phyloP scores from a whole-genome alignment of 2,113 vertebrate species.

The Polypterus senegalus region DNA sequence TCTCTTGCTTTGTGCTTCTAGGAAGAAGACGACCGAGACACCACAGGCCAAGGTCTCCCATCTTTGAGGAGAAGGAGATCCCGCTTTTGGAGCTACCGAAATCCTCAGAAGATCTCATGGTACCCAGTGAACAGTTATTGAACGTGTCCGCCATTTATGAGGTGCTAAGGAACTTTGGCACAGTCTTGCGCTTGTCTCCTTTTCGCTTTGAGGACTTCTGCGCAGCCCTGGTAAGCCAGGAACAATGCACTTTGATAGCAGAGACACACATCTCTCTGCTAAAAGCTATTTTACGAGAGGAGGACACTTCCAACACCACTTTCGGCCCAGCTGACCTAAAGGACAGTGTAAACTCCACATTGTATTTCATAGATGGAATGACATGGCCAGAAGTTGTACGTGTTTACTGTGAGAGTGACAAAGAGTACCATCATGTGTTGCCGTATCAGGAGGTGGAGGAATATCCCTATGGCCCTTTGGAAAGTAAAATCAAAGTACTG shows the following conservation, averaged over 20 bases:
- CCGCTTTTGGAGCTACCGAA: slow-evolving; percentile 76
- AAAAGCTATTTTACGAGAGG: slow-evolving; percentile 89
- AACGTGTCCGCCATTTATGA: slow-evolving; percentile 85
- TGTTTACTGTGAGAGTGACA: slow-evolving; percentile 90
- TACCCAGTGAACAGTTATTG: slow-evolving; percentile 81
- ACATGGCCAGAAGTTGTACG: slow-evolving; percentile 94
- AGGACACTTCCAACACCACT: slow-evolving; percentile 93
- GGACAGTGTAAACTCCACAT: slow-evolving; percentile 91
- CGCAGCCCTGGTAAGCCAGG: slow-evolving; percentile 81
- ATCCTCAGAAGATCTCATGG: slow-evolving; percentile 88
- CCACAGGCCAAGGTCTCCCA: slow-evolving; percentile 78
- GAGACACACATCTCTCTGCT: slow-evolving; percentile 86
- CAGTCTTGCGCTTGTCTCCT: slow-evolving; percentile 84
- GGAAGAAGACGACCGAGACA: slow-evolving; percentile 72
- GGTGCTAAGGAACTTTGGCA: slow-evolving; percentile 89
- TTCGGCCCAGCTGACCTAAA: slow-evolving; percentile 95
- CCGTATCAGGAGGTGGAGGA: slow-evolving; percentile 82
- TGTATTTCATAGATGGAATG: slow-evolving; percentile 96
- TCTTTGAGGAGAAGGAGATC: slow-evolving; percentile 87
- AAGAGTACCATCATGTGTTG: slow-evolving; percentile 83
- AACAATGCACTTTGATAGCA: slow-evolving; percentile 92
- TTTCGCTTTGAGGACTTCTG: slow-evolving; percentile 98
- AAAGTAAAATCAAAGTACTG: slow-evolving; percentile 86
- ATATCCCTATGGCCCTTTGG: slow-evolving; percentile 82
- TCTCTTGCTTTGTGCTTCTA: slow-evolving; percentile 30